phyloP scores from a whole-genome alignment of 1,140 invertebrate genomes.

The Drosophila mayri region DNA sequence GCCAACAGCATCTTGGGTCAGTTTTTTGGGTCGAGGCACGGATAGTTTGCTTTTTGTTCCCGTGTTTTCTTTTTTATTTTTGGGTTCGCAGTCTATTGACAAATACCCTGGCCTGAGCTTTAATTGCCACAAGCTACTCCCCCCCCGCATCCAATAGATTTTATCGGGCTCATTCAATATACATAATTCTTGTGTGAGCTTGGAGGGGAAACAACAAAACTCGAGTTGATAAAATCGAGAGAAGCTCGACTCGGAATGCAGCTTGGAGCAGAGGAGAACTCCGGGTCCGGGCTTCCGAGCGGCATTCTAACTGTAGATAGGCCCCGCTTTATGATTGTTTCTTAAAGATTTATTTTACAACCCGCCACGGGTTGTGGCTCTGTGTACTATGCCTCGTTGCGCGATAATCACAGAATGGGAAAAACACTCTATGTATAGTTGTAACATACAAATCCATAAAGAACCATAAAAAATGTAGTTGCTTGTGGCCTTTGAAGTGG shows the following conservation, averaged over 20 bases:
- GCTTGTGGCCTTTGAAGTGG: constrained; percentile 24
- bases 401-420: constrained; percentile 45
- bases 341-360: constrained; percentile 59
- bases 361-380: constrained; percentile 17
- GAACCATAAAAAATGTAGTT: constrained; percentile 14
- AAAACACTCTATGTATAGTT: constrained; percentile 14
- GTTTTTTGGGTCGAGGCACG: constrained; percentile 44
- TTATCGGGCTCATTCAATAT: constrained; percentile 65
- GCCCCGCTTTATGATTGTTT: constrained; percentile 26
- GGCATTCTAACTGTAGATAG: constrained; percentile 46
- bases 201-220: constrained; percentile 27
- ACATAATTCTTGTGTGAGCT: constrained; percentile 48
- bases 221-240: constrained; percentile 51
- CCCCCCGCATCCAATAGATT: constrained; percentile 25
- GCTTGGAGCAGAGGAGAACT: neutral
- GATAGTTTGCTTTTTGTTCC: constrained; percentile 29
- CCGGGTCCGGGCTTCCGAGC: neutral
- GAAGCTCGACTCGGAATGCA: constrained; percentile 31
- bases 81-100: constrained; percentile 57
- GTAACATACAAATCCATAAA: constrained; percentile 23
- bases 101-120: constrained; percentile 59
- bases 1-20: constrained; percentile 53
- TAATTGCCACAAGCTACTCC: constrained; percentile 55
- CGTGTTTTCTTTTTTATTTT: constrained; percentile 1
- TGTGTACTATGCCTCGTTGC: constrained; percentile 28